phyloP scores from a whole-genome alignment of 2,888 invertebrate genomes.

The Hyposoter didymator region DNA sequence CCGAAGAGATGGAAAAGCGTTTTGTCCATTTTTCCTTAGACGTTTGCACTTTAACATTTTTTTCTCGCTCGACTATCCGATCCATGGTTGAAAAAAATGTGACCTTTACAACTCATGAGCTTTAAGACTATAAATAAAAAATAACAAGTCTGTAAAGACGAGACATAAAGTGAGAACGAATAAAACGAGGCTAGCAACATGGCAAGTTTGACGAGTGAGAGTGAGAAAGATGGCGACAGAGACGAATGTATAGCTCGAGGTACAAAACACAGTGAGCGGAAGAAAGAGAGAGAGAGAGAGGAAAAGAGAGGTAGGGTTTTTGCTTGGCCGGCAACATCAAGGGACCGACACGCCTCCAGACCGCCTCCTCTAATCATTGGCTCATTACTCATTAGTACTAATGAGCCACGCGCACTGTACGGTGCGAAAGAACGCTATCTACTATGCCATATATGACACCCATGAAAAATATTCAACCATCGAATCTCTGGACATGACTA shows the following conservation, averaged over 20 bases:
- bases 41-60: neutral
- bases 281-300: slow-evolving; percentile 52
- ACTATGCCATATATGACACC: slow-evolving; percentile 64
- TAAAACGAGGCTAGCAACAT: slow-evolving; percentile 4
- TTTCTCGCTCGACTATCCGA: neutral
- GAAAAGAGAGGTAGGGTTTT: slow-evolving; percentile 75
- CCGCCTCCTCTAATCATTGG: slow-evolving; percentile 84
- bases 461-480: slow-evolving; percentile 56
- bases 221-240: slow-evolving; percentile 63
- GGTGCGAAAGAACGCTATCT: slow-evolving; percentile 63
- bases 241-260: slow-evolving; percentile 62
- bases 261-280: slow-evolving; percentile 38
- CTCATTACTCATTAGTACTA: slow-evolving; percentile 84
- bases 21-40: neutral
- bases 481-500: neutral
- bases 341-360: slow-evolving; percentile 81
- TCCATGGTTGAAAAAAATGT: neutral
- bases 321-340: slow-evolving; percentile 82
- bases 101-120: neutral
- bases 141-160: slow-evolving; percentile 1
- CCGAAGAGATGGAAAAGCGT: neutral
- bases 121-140: neutral
- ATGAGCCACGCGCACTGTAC: slow-evolving; percentile 82
- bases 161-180: slow-evolving; percentile 3
- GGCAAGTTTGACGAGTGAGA: slow-evolving; percentile 24